Evolutionary conservation across 2,797 vertebrate genomes (phyloP), one percentile per base, ranked within the genome.

Genomic region (Manis crassicaudata): DNA sequence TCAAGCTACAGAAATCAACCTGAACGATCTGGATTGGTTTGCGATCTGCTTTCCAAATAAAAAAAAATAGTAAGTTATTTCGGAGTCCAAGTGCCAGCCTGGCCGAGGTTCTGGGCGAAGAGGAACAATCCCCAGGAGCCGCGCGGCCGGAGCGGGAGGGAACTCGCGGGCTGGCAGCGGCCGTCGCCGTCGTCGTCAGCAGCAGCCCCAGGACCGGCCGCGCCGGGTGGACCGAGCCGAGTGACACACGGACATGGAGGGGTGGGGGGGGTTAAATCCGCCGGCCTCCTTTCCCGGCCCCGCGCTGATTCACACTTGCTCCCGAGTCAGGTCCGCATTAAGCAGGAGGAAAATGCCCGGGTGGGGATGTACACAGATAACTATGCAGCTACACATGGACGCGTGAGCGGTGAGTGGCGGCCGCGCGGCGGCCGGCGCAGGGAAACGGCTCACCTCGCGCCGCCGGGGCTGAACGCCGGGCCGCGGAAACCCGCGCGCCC

Each of bases 241-340:
- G 97, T 98, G 98, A 95, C 89, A 97, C 98, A 92, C 96, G 97
- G 98, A 97, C 98, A 98, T 98, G 98, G 97, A 95, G 98, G 94
- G 87, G 96, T 94, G 98, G 97, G 97, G 95, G 97, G 98, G 96
- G 98, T 98, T 97, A 98, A 95, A 80, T 96, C 86, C 92, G 93
- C 94, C 95, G 88, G 96, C 97, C 96, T 97, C 96, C 97, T 97
- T 91, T 94, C 82, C 97, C 96, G 68, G 97, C 97, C 98, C 87
- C 94, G 97, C 97, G 95, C 94, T 99, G 98, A 99, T 98, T 99
- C 98, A 98, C 98, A 92, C 97, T 79, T 37, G 97, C 97, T 97
- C 94, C 98, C 97, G 86, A 98, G 98, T 97, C 98, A 97, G 97
- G 98, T 98, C 98, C 97, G 98, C 98, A 96, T 97, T 37, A 97